Evolutionary conservation across 1,140 invertebrate species (phyloP), one percentile per base, ranked within the genome.

Genomic region (Diabrotica virgifera): DNA sequence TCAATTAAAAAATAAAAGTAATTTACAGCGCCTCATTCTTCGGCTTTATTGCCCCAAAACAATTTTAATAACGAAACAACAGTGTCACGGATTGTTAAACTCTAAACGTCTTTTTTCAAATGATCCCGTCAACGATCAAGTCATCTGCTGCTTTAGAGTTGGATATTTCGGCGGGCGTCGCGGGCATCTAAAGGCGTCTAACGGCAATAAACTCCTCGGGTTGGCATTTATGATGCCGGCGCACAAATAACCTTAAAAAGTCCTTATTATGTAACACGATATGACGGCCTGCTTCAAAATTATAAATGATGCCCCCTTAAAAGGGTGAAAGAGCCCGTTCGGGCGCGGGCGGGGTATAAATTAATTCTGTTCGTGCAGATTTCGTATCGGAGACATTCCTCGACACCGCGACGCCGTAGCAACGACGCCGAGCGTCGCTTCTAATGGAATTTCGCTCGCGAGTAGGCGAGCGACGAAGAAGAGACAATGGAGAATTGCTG

Each of bases 221-320:
- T 10, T 55, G 53, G 9, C 53, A 36, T 13, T 55, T 55, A 55
- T 55, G 53, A 36, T 14, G n/a, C n/a, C n/a, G 10, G 6, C 13
- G 24, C 53, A 14, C 53, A 55, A 55, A 55, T 14, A 13, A 55
- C 53, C 12, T 36, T 55, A 13, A 55, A 55, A 55, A 14, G 12
- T 55, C 53, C 51, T 52, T 52, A 52, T 52, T 52, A 52, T 52
- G 53, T 55, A 55, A 55, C 53, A 36, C 12, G 53, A 24, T 55
- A 10, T 36, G 53, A 36, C n/a, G n/a, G 53, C 8, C 40, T 55
- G 35, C 24, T 55, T 36, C 53, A 36, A 36, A 14, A 24, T 55
- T 14, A 55, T 24, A 35, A 55, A 55, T 55, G 53, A 24, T 36
- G 24, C 24, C 24, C 10, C 53, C 53, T 10, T 14, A 24, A 10